Conservation (phyloP, 64 coral and sea anemone genomes). For the Dendrophyllia cribrosa region DNA sequence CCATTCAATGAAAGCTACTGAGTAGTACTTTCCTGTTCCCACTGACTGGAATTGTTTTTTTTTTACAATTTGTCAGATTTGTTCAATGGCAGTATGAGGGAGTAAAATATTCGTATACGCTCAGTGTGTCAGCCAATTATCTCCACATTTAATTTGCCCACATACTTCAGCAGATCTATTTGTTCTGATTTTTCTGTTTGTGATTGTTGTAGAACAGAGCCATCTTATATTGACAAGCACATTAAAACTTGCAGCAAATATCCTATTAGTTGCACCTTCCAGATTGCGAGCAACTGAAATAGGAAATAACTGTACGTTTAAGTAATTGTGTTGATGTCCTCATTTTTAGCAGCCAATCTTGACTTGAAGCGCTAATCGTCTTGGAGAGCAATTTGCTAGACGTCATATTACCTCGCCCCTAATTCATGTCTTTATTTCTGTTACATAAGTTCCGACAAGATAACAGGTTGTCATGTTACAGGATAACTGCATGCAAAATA, state of each 20-base stretch:
- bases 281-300: background rate
- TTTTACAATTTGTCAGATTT: too few species aligned
- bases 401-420: background rate
- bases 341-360: background rate
- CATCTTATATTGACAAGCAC: background rate
- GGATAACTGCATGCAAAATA: background rate
- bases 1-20: too few species aligned
- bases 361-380: background rate
- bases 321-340: too few species aligned
- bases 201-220: background rate
- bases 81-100: too few species aligned
- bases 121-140: background rate
- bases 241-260: background rate
- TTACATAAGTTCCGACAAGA: background rate
- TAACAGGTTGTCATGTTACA: background rate
- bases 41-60: too few species aligned
- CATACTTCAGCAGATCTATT: background rate
- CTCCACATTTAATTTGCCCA: background rate
- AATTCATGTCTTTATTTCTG: too few species aligned
- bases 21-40: too few species aligned
- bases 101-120: too few species aligned
- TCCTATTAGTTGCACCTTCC: background rate
- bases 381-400: background rate
- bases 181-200: background rate
- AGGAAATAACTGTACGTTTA: too few species aligned